Percentiles rank a stretch among this genome's conserved stretches.
Conservation (phyloP, 2,888 invertebrate genomes). For the Gonocerus acuteangulatus region DNA sequence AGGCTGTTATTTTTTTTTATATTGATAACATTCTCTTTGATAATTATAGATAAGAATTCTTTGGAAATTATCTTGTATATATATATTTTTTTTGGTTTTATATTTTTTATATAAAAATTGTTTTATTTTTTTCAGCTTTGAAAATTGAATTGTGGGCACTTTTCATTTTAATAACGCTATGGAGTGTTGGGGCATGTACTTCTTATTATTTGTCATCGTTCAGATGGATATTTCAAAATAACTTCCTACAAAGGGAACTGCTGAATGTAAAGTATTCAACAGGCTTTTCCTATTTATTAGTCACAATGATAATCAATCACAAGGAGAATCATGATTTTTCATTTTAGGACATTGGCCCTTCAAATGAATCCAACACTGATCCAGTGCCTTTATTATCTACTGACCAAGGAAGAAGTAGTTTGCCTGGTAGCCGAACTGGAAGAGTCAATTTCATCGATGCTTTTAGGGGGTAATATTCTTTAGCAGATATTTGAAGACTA, state of each 20-base stretch:
- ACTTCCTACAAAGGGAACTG: background rate
- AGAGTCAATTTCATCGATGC: slow-evolving; percentile 44
- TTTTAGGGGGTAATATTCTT: slow-evolving; percentile 43
- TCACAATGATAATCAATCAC: background rate
- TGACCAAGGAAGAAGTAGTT: slow-evolving; percentile 38
- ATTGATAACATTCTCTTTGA: too few relatives aligned
- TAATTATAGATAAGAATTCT: too few relatives aligned
- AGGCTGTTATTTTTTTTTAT: too few relatives aligned
- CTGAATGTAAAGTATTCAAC: slow-evolving; percentile 20
- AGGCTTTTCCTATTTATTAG: background rate
- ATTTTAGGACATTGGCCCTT: slow-evolving; percentile 41
- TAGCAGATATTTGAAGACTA: too few relatives aligned
- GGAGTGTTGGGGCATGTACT: slow-evolving; percentile 10
- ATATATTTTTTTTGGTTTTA: too few relatives aligned
- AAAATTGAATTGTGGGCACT: slow-evolving; percentile 9
- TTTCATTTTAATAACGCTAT: background rate
- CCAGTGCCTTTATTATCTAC: slow-evolving; percentile 38
- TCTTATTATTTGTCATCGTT: slow-evolving; percentile 1
- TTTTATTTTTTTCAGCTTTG: slow-evolving; percentile 13
- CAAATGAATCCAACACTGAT: slow-evolving; percentile 40
- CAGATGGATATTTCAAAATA: slow-evolving; percentile 7
- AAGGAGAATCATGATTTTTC: too few relatives aligned
- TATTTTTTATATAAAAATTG: too few relatives aligned
- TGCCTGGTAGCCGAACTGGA: slow-evolving; percentile 35
- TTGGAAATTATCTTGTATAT: too few relatives aligned